A percentile compares a stretch with the other conserved stretches of the same genome.
phyloP scores from a whole-genome alignment of 2,797 vertebrate species.

The Tokudaia muenninki region DNA sequence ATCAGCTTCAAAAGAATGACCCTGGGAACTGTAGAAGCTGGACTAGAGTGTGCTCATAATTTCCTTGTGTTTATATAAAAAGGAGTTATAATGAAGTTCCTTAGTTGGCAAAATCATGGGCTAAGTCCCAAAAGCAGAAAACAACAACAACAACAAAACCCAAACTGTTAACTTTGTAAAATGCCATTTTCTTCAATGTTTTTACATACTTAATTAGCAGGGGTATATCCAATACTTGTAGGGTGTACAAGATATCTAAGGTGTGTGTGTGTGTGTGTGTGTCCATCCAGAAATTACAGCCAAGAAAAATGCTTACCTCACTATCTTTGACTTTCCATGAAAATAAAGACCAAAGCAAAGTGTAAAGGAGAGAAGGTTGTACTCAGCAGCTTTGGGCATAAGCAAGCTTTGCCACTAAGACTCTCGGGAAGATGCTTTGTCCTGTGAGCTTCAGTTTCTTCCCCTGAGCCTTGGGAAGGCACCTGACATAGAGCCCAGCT shows the following conservation, averaged over 20 bases:
- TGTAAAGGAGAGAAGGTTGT: not conserved
- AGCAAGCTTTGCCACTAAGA: constrained; percentile 22
- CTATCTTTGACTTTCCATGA: not conserved
- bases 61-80: constrained; percentile 44
- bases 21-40: constrained; percentile 53
- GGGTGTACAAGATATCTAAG: not conserved
- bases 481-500: not conserved
- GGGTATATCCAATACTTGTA: not conserved
- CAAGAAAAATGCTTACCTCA: constrained; percentile 41
- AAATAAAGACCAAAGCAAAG: constrained; percentile 58
- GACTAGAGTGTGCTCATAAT: not conserved
- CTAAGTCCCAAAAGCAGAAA: constrained; percentile 39
- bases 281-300: not conserved
- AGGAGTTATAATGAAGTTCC: constrained; percentile 49
- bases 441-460: not conserved
- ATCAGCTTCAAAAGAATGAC: constrained; percentile 44
- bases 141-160: not conserved
- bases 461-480: not conserved
- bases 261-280: not conserved
- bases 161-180: constrained; percentile 31
- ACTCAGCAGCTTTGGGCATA: not conserved
- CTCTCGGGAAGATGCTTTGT: not conserved
- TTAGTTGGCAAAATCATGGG: not conserved
- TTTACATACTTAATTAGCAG: constrained; percentile 27
- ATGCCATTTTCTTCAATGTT: not conserved